Conservation (phyloP, 2,888 invertebrate genomes). For the Syrphus vitripennis region DNA sequence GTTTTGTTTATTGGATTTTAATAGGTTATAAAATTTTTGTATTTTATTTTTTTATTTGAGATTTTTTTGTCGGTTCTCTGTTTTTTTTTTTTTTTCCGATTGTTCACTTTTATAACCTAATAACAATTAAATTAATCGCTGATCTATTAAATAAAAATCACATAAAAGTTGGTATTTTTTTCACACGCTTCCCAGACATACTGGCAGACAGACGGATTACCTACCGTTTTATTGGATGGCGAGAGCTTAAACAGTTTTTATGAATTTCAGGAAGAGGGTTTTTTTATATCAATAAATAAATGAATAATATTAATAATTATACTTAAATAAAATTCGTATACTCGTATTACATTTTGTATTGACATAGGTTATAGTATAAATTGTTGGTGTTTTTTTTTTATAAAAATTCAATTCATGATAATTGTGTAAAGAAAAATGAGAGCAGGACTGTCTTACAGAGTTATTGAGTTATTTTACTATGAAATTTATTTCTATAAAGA, state of each 20-base stretch:
- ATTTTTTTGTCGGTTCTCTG: not conserved
- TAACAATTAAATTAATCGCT: conserved; percentile 55
- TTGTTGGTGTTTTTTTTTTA: not conserved
- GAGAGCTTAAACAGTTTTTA: not conserved
- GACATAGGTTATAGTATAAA: too few relatives aligned
- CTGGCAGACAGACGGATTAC: conserved; percentile 22
- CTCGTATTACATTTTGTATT: too few relatives aligned
- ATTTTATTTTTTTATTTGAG: conserved; percentile 14
- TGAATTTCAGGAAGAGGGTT: not conserved
- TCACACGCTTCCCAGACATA: conserved; percentile 18
- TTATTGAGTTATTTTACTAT: too few relatives aligned
- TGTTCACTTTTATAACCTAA: conserved; percentile 38
- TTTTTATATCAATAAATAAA: not conserved
- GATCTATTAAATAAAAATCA: conserved; percentile 52
- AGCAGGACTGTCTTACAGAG: too few relatives aligned
- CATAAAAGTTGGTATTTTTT: conserved; percentile 13
- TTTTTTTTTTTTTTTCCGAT: conserved; percentile 6
- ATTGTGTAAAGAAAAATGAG: too few relatives aligned
- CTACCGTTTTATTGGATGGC: not conserved
- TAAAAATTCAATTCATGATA: too few relatives aligned
- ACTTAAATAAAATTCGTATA: not conserved
- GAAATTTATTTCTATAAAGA: too few relatives aligned
- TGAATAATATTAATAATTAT: not conserved
- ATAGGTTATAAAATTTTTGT: conserved; percentile 46
- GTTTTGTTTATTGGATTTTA: conserved; percentile 47